Evolutionary conservation across 1,140 invertebrate genomes (phyloP).

Genomic region (Heliconius himera): DNA sequence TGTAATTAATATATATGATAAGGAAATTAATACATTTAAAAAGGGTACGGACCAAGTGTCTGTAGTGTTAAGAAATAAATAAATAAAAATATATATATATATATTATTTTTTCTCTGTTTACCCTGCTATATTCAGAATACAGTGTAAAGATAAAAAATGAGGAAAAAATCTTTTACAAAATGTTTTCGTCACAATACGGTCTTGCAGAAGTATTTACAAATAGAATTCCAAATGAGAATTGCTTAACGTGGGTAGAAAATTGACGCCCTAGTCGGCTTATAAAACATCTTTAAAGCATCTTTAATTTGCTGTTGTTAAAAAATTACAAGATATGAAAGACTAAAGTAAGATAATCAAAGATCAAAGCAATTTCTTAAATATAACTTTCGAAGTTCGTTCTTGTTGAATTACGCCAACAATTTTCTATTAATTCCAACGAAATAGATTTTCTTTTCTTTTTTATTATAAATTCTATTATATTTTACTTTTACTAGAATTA

Average conservation of each 20-base stretch:
- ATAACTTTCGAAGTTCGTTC: background rate
- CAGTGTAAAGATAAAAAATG: too few relatives aligned
- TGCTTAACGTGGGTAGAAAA: constrained; percentile 39
- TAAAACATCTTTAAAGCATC: background rate
- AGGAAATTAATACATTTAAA: too few relatives aligned
- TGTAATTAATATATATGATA: too few relatives aligned
- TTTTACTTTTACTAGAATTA: background rate
- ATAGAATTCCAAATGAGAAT: constrained; percentile 52
- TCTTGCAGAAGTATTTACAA: constrained; percentile 49
- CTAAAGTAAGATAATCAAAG: background rate
- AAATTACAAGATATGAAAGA: background rate
- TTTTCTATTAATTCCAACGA: constrained; percentile 1
- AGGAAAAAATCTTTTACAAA: background rate
- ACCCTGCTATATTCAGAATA: too few relatives aligned
- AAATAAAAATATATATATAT: too few relatives aligned
- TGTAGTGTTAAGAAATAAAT: too few relatives aligned
- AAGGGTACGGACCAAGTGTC: too few relatives aligned
- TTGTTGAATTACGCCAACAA: constrained; percentile 1
- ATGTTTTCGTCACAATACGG: background rate
- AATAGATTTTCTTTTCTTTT: constrained; percentile 3
- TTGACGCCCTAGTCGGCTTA: background rate
- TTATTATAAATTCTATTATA: background rate
- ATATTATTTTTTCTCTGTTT: too few relatives aligned
- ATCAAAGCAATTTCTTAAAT: constrained; percentile 8
- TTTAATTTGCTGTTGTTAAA: background rate